These are phyloP conservation scores for Kryptolebias ocellatus DNA, from an alignment of 2,797 vertebrate species.

Conservation along the genomic window DNA sequence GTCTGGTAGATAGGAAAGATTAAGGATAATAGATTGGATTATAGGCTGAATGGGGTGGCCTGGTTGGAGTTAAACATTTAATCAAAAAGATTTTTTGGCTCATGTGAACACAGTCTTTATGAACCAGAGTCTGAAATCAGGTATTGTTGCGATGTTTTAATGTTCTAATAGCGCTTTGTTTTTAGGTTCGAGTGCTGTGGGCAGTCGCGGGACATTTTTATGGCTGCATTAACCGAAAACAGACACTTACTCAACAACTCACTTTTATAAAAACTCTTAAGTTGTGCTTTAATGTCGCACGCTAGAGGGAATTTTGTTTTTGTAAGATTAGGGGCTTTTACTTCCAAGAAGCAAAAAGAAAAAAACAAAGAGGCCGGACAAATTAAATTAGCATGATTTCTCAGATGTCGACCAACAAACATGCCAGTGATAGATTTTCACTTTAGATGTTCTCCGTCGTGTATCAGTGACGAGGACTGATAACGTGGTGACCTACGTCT, in stretches of 20 bases:
- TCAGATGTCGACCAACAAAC: neutral
- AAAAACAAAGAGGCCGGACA: neutral
- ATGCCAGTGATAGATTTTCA: neutral
- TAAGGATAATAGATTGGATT: constrained; percentile 8
- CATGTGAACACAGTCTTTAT: neutral
- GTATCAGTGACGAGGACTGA: neutral
- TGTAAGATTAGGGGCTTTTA: neutral
- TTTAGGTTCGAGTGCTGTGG: neutral
- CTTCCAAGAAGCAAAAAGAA: neutral
- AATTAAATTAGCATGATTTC: constrained; percentile 16
- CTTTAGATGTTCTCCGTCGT: constrained; percentile 39
- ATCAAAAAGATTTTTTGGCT: constrained; percentile 1
- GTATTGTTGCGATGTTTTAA: neutral
- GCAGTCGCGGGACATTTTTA: neutral
- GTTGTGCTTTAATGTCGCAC: neutral
- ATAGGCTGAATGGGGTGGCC: constrained; percentile 1
- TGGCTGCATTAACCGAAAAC: neutral
- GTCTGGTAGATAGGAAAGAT: constrained; percentile 13
- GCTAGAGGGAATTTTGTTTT: neutral
- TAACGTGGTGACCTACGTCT: neutral
- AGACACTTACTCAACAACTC: neutral
- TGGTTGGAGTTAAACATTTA: constrained; percentile 6
- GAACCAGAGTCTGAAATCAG: neutral
- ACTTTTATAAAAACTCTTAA: neutral
- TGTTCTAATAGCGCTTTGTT: neutral